A percentile compares a stretch with the other conserved stretches of the same genome.
phyloP scores from a whole-genome alignment of 1,140 invertebrate species.

The Bemisia tabaci region DNA sequence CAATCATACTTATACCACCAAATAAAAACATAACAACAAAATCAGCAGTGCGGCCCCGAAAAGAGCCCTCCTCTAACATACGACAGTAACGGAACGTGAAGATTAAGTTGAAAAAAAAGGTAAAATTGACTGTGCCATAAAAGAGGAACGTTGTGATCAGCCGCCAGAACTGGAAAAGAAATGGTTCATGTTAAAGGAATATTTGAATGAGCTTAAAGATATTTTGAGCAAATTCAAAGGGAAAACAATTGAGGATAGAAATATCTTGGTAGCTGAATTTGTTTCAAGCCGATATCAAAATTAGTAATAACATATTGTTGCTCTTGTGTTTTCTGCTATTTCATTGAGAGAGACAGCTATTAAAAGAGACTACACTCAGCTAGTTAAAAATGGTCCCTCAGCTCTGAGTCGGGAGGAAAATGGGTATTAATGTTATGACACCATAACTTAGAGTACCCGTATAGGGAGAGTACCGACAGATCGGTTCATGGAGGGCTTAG shows the following conservation, averaged over 20 bases:
- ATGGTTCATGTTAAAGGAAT: constrained; percentile 4
- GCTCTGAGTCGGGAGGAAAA: no score
- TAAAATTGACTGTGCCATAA: constrained; percentile 96
- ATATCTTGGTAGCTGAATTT: neutral
- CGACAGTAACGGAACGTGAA: constrained; percentile 98
- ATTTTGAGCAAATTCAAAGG: neutral
- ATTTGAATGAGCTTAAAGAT: neutral
- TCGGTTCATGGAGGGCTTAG: no score
- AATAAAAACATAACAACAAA: constrained; percentile 99
- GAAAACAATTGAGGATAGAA: neutral
- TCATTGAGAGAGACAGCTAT: no score
- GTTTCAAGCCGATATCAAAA: no score
- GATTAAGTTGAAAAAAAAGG: constrained; percentile 99
- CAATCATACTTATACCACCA: constrained; percentile 73
- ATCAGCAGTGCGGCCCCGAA: constrained; percentile 88
- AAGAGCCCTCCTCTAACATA: constrained; percentile 97
- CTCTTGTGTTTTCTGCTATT: no score
- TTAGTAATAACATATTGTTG: no score
- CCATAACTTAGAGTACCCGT: no score
- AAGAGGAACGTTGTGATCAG: constrained; percentile 95
- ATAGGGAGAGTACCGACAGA: no score
- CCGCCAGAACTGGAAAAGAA: constrained; percentile 66
- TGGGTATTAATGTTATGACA: no score
- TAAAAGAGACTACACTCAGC: no score
- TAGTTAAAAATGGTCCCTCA: no score